Base-by-base conservation (phyloP, 1,140 invertebrate species). In the Euwallacea similis region DNA sequence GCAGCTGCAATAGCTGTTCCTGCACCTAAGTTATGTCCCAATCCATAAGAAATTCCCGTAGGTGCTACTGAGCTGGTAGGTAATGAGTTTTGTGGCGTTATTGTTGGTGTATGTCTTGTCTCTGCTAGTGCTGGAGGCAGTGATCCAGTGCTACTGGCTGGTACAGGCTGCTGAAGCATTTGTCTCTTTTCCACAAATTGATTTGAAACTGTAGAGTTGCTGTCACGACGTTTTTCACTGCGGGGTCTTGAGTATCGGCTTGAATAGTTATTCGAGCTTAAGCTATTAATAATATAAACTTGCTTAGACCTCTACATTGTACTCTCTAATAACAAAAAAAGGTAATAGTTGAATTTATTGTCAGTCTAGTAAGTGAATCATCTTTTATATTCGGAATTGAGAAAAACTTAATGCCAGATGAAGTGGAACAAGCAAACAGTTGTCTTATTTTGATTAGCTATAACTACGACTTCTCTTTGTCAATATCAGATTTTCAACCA, bases 1-100 rank as follows among this genome's bases (percentile, higher is more conserved):
- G 96, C 96, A 1, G 93, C 95, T 0, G 95, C 95, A 69, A 98
- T 96, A 0, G 96, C 93, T 78, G 91, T 96, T 21, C 92, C 92
- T 53, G 91, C 91, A n/a, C 87, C 89, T 66, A 91, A 84, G 4
- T 42, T 42, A 55, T 53, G 75, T 84, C 86, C 56, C 66, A 88
- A 77, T 76, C 82, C 86, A 73, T 86, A 86, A 33, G 80, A 80
- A 59, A 83, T 78, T 71, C 79, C 75, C 64, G 80, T 73, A 41
- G 68, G 65, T 61, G 72, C 43, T 44, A 73, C 66, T 55, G 73
- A 16, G 10, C 16, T 54, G 7, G 41, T 21, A 9, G 66, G 13
- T 16, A 41, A 47, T 47, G 73, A 66, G n/a, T 47, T 59, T 42
- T 72, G 71, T 43, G 74, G 66, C 10, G 72, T n/a, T 42, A 66